Evolutionary conservation across 2,797 vertebrate genomes (phyloP).

Genomic region (Mycteria americana): DNA sequence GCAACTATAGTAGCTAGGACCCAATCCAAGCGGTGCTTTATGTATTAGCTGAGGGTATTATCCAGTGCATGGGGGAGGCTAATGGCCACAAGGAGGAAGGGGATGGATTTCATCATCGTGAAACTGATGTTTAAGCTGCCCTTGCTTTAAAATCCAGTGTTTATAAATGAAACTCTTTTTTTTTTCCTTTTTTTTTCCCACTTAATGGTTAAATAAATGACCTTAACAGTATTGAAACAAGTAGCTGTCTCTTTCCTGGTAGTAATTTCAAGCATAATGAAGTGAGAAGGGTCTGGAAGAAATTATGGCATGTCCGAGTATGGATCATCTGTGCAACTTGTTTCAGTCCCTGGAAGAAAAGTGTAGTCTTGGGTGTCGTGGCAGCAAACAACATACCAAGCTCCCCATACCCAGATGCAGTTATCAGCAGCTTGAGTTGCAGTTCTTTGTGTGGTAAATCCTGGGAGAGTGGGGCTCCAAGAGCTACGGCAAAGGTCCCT

Average conservation of each 20-base stretch:
- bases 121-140: background rate
- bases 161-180: background rate
- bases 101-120: background rate
- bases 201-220: background rate
- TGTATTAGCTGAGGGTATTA: background rate
- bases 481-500: background rate
- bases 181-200: rapidly evolving
- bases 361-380: background rate
- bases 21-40: background rate
- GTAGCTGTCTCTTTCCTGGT: background rate
- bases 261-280: background rate
- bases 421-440: background rate
- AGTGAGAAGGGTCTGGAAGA: background rate
- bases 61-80: background rate
- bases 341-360: background rate
- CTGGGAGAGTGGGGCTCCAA: background rate
- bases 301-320: background rate
- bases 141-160: background rate
- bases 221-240: background rate
- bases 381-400: background rate
- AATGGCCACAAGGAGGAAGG: background rate
- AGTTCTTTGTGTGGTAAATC: background rate
- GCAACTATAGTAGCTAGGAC: background rate
- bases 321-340: background rate
- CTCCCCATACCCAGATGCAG: background rate